Evolutionary conservation across 2,113 vertebrate genomes (phyloP).

Genomic region (Hydrolagus affinis): DNA sequence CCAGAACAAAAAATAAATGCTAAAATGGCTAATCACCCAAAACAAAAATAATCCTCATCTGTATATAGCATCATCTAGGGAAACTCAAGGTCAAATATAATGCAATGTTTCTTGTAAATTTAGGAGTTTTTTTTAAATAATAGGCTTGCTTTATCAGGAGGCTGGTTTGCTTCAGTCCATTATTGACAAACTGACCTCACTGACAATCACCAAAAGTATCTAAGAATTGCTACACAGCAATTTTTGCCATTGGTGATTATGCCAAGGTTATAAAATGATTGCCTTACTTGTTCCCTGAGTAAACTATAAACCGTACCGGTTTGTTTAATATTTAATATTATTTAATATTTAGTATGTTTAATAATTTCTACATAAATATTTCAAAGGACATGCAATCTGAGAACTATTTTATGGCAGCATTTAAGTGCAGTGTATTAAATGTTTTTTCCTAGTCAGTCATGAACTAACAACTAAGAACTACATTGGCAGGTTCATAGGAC

Average conservation of each 20-base stretch:
- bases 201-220: neutral
- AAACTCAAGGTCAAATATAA: too few species aligned
- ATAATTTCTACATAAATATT: neutral
- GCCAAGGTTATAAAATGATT: neutral
- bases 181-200: conserved; percentile 10
- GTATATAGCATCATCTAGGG: neutral
- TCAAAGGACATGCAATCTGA: neutral
- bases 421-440: neutral
- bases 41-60: conserved; percentile 1
- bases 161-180: conserved; percentile 1
- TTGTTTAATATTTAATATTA: too few species aligned
- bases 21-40: neutral
- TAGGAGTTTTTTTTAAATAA: neutral
- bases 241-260: neutral
- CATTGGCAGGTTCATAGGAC: too few species aligned
- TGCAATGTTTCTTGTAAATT: neutral
- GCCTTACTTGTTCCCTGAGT: neutral
- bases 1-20: neutral
- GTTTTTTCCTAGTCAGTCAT: too few species aligned
- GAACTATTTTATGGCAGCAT: neutral
- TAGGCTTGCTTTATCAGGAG: neutral
- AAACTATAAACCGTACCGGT: neutral
- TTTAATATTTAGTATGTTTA: neutral
- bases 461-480: too few species aligned
- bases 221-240: conserved; percentile 15